phyloP scores from a whole-genome alignment of 2,888 invertebrate species.

The Coleophora flavipennella region DNA sequence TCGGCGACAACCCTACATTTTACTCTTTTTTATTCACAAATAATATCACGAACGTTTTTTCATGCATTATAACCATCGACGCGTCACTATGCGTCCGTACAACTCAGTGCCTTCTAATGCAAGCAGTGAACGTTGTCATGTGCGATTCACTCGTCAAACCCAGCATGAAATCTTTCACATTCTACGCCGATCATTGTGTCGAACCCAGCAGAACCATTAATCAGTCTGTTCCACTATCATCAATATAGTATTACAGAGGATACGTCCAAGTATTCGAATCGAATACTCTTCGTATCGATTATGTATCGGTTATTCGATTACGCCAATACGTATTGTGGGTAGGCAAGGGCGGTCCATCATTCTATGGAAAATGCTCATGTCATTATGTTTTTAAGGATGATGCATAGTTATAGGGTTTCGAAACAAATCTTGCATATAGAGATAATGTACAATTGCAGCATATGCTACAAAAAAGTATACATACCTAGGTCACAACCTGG shows the following conservation, averaged over 20 bases:
- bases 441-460: too few relatives aligned
- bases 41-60: constrained; percentile 9
- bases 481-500: too few relatives aligned
- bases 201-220: constrained; percentile 60
- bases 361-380: constrained; percentile 42
- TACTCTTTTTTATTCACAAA: constrained; percentile 15
- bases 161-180: constrained; percentile 35
- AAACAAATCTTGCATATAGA: too few relatives aligned
- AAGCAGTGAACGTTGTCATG: constrained; percentile 24
- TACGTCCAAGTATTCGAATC: constrained; percentile 66
- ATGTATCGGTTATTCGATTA: constrained; percentile 66
- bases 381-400: constrained; percentile 27
- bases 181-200: constrained; percentile 48
- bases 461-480: too few relatives aligned
- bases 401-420: too few relatives aligned
- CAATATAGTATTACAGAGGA: constrained; percentile 62
- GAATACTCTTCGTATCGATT: constrained; percentile 60
- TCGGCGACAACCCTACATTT: constrained; percentile 65
- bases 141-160: constrained; percentile 9
- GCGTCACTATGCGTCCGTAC: constrained; percentile 1
- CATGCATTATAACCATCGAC: constrained; percentile 20
- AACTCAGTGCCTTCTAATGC: constrained; percentile 1
- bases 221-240: constrained; percentile 69
- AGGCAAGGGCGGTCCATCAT: constrained; percentile 49
- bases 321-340: constrained; percentile 44